Percentiles rank a stretch among this genome's conserved stretches.
Evolutionary conservation across 2,113 vertebrate species (phyloP).

Genomic region (Aptenodytes forsteri): DNA sequence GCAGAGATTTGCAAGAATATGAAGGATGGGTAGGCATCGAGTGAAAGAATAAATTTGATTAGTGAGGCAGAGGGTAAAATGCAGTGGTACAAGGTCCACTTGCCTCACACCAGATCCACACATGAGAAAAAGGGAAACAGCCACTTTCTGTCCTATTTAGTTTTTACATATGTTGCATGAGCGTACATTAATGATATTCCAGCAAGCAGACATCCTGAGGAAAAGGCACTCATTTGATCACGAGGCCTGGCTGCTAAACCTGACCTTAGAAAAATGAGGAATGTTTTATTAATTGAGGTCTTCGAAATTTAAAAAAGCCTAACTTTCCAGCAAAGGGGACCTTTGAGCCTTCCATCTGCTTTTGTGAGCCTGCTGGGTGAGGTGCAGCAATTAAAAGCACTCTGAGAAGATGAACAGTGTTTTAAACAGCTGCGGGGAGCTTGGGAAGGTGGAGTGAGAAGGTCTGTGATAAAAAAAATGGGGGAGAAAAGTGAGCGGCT

Average conservation of each 20-base stretch:
- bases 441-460: neutral
- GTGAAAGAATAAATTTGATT: neutral
- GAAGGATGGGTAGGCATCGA: neutral
- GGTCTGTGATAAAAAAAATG: neutral
- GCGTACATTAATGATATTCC: neutral
- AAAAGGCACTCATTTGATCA: conserved; percentile 11
- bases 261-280: conserved; percentile 15
- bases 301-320: neutral
- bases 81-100: neutral
- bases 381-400: conserved; percentile 37
- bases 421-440: neutral
- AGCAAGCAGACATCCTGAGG: neutral
- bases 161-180: accelerated
- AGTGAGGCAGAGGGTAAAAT: neutral
- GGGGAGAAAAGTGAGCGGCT: neutral
- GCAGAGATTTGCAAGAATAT: neutral
- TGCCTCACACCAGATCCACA: neutral
- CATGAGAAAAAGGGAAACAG: neutral
- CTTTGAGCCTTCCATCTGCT: conserved; percentile 11
- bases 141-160: neutral
- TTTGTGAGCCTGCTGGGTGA: neutral
- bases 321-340: neutral
- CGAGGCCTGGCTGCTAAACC: neutral
- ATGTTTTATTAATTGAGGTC: conserved; percentile 56
- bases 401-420: conserved; percentile 2